These are phyloP conservation scores for Microctenopoma steveboyesi DNA, from an alignment of 2,797 vertebrate genomes.

Conservation along the genomic window DNA sequence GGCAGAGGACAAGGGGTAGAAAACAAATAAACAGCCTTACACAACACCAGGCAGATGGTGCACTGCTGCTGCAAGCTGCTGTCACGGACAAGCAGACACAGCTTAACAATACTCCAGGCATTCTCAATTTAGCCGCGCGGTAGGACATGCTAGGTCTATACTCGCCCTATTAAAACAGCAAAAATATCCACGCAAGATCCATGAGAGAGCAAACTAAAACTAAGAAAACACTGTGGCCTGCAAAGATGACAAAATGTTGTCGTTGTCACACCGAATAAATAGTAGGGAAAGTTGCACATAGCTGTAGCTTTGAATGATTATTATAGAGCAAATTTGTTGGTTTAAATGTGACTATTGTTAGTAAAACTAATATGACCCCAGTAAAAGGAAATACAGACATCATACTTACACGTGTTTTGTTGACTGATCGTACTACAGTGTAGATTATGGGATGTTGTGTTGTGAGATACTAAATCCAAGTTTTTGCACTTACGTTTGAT, in stretches of 20 bases:
- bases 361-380: too few relatives aligned
- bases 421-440: too few relatives aligned
- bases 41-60: conserved; percentile 65
- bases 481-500: too few relatives aligned
- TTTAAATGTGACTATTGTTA: too few relatives aligned
- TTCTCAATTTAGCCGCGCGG: conserved; percentile 44
- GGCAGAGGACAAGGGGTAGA: conserved; percentile 44
- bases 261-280: too few relatives aligned
- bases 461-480: too few relatives aligned
- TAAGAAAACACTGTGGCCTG: conserved; percentile 38
- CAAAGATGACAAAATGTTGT: conserved; percentile 24
- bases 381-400: too few relatives aligned
- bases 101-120: conserved; percentile 46
- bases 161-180: conserved; percentile 8
- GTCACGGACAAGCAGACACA: conserved; percentile 32
- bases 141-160: conserved; percentile 13
- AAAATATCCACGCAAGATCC: background rate
- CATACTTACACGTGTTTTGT: too few relatives aligned
- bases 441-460: too few relatives aligned
- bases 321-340: too few relatives aligned
- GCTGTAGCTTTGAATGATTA: too few relatives aligned
- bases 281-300: too few relatives aligned
- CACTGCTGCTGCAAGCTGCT: conserved; percentile 38
- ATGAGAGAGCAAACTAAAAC: conserved; percentile 24
- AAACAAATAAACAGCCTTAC: conserved; percentile 46